Evolutionary conservation across 1,140 invertebrate genomes (phyloP).

Genomic region (Vollenhovia emeryi): DNA sequence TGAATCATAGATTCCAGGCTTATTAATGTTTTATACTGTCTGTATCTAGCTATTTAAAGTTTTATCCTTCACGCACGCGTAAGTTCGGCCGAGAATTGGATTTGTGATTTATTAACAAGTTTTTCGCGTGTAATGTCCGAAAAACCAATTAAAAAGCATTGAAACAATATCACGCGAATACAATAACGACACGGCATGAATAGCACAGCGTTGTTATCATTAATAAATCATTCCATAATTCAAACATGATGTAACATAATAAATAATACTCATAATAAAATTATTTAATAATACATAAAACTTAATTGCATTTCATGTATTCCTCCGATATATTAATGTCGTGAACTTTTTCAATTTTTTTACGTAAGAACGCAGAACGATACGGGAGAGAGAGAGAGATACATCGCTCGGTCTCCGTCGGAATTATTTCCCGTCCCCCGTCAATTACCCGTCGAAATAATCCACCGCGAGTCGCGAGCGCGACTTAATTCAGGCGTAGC

Average conservation of each 20-base stretch:
- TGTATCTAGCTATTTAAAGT: not conserved
- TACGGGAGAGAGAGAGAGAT: not conserved
- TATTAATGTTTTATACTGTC: not conserved
- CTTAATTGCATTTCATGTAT: not conserved
- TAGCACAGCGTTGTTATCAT: not conserved
- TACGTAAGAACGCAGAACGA: not conserved
- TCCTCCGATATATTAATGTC: not conserved
- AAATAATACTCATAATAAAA: not conserved
- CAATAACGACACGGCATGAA: not conserved
- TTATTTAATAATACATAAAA: not conserved
- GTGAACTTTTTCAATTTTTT: not conserved
- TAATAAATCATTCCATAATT: not conserved
- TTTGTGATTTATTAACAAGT: not conserved
- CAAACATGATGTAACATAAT: not conserved
- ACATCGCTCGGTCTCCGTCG: too few species aligned
- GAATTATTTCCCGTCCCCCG: not conserved
- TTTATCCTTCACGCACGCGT: not conserved
- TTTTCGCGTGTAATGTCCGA: not conserved
- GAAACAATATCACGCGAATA: not conserved
- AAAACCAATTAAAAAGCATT: not conserved
- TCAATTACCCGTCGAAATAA: not conserved
- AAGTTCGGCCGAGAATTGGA: not conserved
- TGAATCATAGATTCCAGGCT: not conserved
- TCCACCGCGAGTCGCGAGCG: slow-evolving; percentile 55
- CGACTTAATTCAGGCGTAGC: slow-evolving; percentile 70